Conservation (phyloP, 2,797 vertebrate genomes). For the Hylomyscus alleni region DNA sequence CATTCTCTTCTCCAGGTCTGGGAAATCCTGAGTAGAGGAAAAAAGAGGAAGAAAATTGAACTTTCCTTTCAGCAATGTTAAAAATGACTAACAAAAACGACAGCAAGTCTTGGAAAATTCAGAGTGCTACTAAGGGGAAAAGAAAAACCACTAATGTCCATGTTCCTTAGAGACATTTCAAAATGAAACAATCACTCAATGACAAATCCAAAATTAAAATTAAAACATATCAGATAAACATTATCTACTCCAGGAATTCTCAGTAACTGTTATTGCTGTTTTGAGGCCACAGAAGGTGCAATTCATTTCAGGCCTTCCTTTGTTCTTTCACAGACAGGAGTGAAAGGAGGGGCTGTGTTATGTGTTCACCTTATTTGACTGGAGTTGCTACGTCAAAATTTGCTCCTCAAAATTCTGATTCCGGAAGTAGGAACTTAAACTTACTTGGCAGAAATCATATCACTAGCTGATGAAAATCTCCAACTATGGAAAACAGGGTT, state of each 20-base stretch:
- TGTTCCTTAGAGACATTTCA: slow-evolving; percentile 54
- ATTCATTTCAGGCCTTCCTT: slow-evolving; percentile 17
- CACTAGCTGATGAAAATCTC: neutral
- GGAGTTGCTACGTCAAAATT: neutral
- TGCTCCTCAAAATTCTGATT: slow-evolving; percentile 7
- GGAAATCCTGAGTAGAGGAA: neutral
- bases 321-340: neutral
- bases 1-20: slow-evolving; percentile 5
- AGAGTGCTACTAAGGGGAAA: neutral
- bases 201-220: slow-evolving; percentile 64
- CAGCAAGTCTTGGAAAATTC: slow-evolving; percentile 19
- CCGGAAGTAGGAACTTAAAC: neutral
- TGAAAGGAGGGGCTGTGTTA: neutral
- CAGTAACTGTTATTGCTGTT: slow-evolving; percentile 60
- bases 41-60: neutral
- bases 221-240: slow-evolving; percentile 26
- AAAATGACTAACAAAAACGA: slow-evolving; percentile 64
- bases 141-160: neutral
- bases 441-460: slow-evolving; percentile 34
- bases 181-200: slow-evolving; percentile 72
- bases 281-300: neutral
- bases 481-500: neutral
- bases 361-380: neutral
- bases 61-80: slow-evolving; percentile 4
- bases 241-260: slow-evolving; percentile 68